These are phyloP conservation scores for Xerus inauris DNA, from an alignment of 2,113 vertebrate genomes.

Conservation along the genomic window DNA sequence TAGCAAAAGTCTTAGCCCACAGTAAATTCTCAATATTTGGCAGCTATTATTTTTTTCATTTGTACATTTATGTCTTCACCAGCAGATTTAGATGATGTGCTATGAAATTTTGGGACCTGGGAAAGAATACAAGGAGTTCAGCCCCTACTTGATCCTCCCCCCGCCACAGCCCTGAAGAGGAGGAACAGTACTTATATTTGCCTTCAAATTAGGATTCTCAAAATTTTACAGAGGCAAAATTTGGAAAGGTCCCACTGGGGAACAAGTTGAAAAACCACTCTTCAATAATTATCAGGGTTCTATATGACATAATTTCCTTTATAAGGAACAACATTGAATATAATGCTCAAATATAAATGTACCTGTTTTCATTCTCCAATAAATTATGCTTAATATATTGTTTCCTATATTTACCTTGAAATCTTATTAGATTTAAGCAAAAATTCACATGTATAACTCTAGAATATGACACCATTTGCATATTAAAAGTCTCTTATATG, in stretches of 20 bases:
- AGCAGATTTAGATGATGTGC: background rate
- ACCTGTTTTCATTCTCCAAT: background rate
- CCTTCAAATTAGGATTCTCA: background rate
- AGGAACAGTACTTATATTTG: background rate
- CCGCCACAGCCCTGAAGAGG: background rate
- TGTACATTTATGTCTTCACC: background rate
- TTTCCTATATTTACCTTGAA: background rate
- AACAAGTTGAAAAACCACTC: background rate
- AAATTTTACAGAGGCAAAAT: background rate
- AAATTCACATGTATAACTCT: background rate
- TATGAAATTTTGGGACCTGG: background rate
- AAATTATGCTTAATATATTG: background rate
- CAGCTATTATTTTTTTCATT: background rate
- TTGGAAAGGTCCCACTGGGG: background rate
- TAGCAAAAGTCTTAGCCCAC: background rate
- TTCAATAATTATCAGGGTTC: background rate
- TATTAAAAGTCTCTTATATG: background rate
- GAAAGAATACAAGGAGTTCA: background rate
- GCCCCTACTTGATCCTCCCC: background rate
- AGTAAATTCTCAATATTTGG: slow-evolving; percentile 27
- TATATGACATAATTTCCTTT: background rate
- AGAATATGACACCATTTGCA: background rate
- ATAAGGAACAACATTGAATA: background rate
- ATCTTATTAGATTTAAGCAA: background rate
- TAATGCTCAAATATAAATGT: background rate